Percentiles rank a stretch among this genome's conserved stretches.
Conservation (phyloP, 2,797 vertebrate species). For the Phrynocephalus vlangalii region DNA sequence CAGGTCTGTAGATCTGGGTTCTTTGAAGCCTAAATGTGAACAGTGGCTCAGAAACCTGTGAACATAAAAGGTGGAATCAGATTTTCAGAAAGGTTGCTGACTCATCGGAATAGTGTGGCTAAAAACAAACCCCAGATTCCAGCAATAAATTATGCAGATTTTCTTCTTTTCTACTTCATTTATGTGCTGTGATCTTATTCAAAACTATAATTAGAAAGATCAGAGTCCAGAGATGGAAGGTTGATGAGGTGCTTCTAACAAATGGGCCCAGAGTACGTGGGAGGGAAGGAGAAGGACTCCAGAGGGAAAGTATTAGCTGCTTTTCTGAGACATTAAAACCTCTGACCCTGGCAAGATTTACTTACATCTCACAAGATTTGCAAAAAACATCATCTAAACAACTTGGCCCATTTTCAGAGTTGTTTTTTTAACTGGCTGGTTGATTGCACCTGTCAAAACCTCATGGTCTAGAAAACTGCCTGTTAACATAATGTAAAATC, state of each 20-base stretch:
- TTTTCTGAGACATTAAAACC: neutral
- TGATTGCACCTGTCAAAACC: neutral
- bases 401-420: neutral
- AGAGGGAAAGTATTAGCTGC: neutral
- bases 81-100: slow-evolving; percentile 54
- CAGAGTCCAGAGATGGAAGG: neutral
- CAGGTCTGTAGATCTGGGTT: neutral
- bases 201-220: neutral
- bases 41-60: slow-evolving; percentile 28
- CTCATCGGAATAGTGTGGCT: neutral
- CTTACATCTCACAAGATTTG: neutral
- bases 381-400: neutral
- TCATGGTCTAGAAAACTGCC: neutral
- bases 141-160: neutral
- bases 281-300: neutral
- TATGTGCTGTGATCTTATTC: neutral
- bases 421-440: neutral
- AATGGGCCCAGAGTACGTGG: neutral
- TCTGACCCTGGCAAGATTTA: neutral
- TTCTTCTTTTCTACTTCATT: slow-evolving; percentile 6
- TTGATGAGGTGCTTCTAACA: neutral
- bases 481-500: neutral
- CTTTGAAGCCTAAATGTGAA: neutral
- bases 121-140: slow-evolving; percentile 3
- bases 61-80: slow-evolving; percentile 66